Percentiles rank a stretch among this genome's conserved stretches.
Evolutionary conservation across 2,888 invertebrate species (phyloP).

Genomic region (Lysandra coridon): DNA sequence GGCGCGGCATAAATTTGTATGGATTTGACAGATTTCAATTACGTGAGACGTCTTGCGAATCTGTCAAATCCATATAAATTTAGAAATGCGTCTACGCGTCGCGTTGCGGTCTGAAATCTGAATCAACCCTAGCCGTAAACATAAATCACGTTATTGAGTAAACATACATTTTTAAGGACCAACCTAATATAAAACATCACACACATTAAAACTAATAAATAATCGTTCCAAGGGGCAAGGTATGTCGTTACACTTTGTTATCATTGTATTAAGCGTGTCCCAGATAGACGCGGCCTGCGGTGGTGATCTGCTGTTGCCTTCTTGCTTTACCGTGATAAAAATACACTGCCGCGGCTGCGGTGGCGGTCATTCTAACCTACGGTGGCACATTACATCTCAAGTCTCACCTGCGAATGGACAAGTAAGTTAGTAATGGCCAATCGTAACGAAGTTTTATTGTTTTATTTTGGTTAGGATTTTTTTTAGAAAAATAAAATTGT

Average conservation of each 20-base stretch:
- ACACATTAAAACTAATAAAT: background rate
- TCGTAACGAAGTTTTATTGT: conserved; percentile 8
- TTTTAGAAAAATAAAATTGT: no score
- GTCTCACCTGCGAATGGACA: conserved; percentile 4
- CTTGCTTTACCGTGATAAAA: conserved; percentile 8
- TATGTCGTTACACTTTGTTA: background rate
- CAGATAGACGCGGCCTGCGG: background rate
- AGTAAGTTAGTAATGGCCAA: conserved; percentile 8
- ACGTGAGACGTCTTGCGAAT: no score
- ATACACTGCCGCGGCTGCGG: background rate
- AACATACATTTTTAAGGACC: background rate
- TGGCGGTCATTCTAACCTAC: conserved; percentile 8
- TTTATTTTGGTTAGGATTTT: background rate
- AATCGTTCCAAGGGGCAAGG: background rate
- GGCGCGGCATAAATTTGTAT: no score
- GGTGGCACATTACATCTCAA: background rate
- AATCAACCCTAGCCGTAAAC: background rate
- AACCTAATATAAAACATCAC: background rate
- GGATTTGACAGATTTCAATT: no score
- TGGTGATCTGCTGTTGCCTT: conserved; percentile 8
- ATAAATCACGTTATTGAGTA: background rate
- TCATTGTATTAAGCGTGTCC: background rate
- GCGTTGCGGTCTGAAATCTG: no score
- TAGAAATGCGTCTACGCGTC: no score
- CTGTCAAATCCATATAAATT: no score